These are phyloP conservation scores for Candidula unifasciata DNA, from an alignment of 2,888 invertebrate species.

Conservation along the genomic window DNA sequence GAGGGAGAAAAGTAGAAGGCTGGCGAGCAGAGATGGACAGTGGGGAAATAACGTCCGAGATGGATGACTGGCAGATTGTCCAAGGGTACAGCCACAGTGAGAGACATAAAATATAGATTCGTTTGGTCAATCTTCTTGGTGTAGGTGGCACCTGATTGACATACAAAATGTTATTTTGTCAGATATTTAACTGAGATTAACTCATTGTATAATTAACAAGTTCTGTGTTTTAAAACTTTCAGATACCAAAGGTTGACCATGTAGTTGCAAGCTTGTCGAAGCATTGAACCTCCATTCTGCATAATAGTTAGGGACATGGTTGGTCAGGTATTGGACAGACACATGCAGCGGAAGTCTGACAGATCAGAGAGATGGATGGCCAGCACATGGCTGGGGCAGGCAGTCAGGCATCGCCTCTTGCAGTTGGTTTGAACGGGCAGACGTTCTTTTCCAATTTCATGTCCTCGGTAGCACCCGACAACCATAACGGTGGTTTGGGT, in stretches of 20 bases:
- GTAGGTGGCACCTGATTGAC: too few species aligned
- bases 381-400: slow-evolving; percentile 45
- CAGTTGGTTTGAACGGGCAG: slow-evolving; percentile 44
- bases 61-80: too few species aligned
- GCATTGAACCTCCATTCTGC: not conserved
- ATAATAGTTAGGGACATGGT: slow-evolving; percentile 44
- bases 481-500: slow-evolving; percentile 35
- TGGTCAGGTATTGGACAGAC: slow-evolving; percentile 26
- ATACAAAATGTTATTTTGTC: too few species aligned
- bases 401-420: slow-evolving; percentile 44
- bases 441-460: slow-evolving; percentile 44
- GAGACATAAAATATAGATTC: too few species aligned
- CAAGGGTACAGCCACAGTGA: too few species aligned
- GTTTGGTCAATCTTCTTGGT: too few species aligned
- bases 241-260: slow-evolving; percentile 14
- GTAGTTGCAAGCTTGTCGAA: slow-evolving; percentile 24
- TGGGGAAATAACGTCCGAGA: too few species aligned
- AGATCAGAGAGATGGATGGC: slow-evolving; percentile 44
- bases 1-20: too few species aligned
- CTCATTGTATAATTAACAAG: not conserved
- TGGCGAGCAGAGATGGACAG: too few species aligned
- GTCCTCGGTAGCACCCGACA: slow-evolving; percentile 41
- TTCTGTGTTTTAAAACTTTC: slow-evolving; percentile 5
- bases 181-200: too few species aligned
- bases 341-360: slow-evolving; percentile 11